These are phyloP conservation scores for Fragum fragum DNA, from an alignment of 2,888 invertebrate genomes.

Conservation along the genomic window DNA sequence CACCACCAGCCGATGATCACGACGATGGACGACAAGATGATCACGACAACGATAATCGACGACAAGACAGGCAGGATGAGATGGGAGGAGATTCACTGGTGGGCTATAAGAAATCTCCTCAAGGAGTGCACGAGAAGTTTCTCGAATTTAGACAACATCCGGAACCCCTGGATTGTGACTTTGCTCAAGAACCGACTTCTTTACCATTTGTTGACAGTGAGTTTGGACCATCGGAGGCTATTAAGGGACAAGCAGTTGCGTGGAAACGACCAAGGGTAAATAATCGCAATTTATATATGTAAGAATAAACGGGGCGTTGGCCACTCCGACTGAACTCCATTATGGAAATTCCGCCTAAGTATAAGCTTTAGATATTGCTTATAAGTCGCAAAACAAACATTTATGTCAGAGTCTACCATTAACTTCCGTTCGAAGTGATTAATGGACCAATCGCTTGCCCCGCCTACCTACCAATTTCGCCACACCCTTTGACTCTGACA, in stretches of 20 bases:
- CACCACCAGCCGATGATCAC: not conserved
- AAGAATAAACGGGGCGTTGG: too few species aligned
- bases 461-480: too few species aligned
- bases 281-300: too few species aligned
- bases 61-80: not conserved
- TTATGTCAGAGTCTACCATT: too few species aligned
- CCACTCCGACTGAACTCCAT: too few species aligned
- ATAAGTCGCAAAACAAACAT: too few species aligned
- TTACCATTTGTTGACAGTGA: constrained; percentile 72
- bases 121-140: constrained; percentile 55
- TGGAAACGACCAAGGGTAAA: constrained; percentile 82
- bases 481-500: too few species aligned
- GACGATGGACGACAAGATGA: not conserved
- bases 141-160: constrained; percentile 61
- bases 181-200: constrained; percentile 49
- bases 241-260: constrained; percentile 66
- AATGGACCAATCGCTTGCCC: too few species aligned
- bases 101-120: constrained; percentile 23
- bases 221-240: constrained; percentile 74
- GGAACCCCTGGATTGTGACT: constrained; percentile 53
- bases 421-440: too few species aligned
- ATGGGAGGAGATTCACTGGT: not conserved
- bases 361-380: too few species aligned
- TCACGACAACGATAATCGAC: not conserved
- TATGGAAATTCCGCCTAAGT: too few species aligned